Evolutionary conservation across 2,113 vertebrate species (phyloP), one percentile per base, ranked within the genome.

Genomic region (Larimichthys crocea): DNA sequence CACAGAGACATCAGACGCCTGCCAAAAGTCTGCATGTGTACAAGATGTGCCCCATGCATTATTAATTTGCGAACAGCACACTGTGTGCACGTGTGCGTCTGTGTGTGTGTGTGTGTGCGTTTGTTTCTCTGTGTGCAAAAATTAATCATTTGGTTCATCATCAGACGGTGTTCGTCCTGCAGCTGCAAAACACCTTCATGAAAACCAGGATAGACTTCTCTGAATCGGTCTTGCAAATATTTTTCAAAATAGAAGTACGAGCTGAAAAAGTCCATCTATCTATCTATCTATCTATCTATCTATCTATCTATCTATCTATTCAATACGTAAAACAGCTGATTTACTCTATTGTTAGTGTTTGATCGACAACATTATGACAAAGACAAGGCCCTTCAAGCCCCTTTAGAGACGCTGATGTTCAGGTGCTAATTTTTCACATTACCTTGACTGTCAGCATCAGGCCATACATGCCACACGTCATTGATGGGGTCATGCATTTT

Each of bases 401-500:
- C 0, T 72, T 62, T 50, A 40, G 35, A 66, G 76, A 67, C 50
- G 65, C 29, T 4, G 9, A 72, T 56, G 64, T 11, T 0, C 8
- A 74, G 46, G 62, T 68, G 64, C 82, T 83, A 61, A 88, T 91
- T 90, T 89, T 86, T 91, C 79, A 89, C 22, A 82, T 91, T 90
- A 86, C 81, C 87, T 91, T 87, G 91, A 90, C 77, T 89, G 92
- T 92, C 92, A 86, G 79, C 86, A 78, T 85, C 80, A 55, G 80
- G 68, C 83, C 80, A 76, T 86, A 87, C 91, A 85, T 86, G 83
- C 75, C 81, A 88, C 84, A 78, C 80, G 70, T 85, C 90, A 89
- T 22, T 80, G 85, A 91, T 49, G 89, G 89, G 88, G 87, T 85
- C 91, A 91, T 94, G 84, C 91, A 90, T 93, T 80, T 93, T 92